These are phyloP conservation scores for Caenorhabditis virilis DNA, from an alignment of 2,888 invertebrate genomes.

Conservation along the genomic window DNA sequence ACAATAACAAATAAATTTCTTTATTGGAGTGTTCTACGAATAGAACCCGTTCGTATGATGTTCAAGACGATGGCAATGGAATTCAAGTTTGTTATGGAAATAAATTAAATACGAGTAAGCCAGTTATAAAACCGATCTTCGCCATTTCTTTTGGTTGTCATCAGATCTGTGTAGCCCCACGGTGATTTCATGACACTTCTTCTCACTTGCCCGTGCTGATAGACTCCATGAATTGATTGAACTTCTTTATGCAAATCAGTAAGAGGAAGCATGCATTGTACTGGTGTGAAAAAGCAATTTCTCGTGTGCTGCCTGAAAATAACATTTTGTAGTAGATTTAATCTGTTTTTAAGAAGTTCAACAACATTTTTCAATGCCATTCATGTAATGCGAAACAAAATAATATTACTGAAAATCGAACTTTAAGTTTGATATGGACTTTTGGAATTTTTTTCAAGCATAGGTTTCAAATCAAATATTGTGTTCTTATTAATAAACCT, in stretches of 20 bases:
- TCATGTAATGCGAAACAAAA: too few species aligned
- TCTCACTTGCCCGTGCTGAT: conserved; percentile 21
- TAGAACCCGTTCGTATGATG: too few species aligned
- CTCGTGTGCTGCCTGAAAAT: conserved; percentile 26
- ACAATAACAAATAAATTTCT: too few species aligned
- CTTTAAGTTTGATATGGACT: too few species aligned
- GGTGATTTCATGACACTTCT: conserved; percentile 20
- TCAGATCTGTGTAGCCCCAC: conserved; percentile 35
- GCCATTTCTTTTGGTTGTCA: conserved; percentile 22
- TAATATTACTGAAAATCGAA: too few species aligned
- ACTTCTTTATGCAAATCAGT: conserved; percentile 32
- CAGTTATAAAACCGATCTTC: conserved; percentile 29
- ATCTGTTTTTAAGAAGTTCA: too few species aligned
- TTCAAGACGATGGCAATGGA: too few species aligned
- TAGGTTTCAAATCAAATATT: conserved; percentile 9
- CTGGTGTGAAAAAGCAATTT: conserved; percentile 38
- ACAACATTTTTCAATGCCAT: too few species aligned
- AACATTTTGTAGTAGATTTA: too few species aligned
- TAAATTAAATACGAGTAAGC: conserved; percentile 22
- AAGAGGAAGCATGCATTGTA: conserved; percentile 34
- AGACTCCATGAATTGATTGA: conserved; percentile 33
- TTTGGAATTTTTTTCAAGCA: too few species aligned
- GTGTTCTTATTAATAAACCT: neutral
- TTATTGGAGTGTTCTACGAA: too few species aligned
- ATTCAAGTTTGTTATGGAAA: too few species aligned